phyloP scores from a whole-genome alignment of 1,140 invertebrate genomes.

The Hylaeus volcanicus region DNA sequence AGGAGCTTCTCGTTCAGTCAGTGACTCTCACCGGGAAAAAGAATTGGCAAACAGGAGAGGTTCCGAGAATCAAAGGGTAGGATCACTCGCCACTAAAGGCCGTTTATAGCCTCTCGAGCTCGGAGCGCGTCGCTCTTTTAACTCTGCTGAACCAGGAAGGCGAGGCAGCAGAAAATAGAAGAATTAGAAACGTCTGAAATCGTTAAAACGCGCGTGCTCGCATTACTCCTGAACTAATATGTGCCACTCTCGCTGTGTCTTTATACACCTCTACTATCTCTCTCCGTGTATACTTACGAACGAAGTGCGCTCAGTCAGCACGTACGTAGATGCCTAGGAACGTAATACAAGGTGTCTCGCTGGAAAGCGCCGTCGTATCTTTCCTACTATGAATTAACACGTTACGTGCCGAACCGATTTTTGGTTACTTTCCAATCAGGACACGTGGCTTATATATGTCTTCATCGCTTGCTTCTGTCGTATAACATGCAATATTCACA shows the following conservation, averaged over 20 bases:
- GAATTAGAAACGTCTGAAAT: slow-evolving; percentile 44
- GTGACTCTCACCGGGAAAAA: not conserved
- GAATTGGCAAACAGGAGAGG: slow-evolving; percentile 16
- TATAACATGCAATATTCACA: too few relatives aligned
- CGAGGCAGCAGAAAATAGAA: slow-evolving; percentile 10
- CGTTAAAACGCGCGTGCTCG: slow-evolving; percentile 43
- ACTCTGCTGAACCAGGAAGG: slow-evolving; percentile 17
- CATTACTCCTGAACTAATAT: slow-evolving; percentile 33
- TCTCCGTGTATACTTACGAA: slow-evolving; percentile 44
- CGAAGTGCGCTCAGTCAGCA: slow-evolving; percentile 20
- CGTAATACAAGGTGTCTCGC: slow-evolving; percentile 29
- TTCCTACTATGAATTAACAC: too few relatives aligned
- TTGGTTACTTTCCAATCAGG: too few relatives aligned
- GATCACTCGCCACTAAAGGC: slow-evolving; percentile 32
- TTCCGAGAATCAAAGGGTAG: slow-evolving; percentile 32
- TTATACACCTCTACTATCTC: slow-evolving; percentile 23
- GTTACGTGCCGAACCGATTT: too few relatives aligned
- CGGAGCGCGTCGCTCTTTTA: slow-evolving; percentile 3
- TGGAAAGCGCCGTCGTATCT: too few relatives aligned
- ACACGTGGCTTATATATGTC: too few relatives aligned
- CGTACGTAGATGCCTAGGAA: slow-evolving; percentile 40
- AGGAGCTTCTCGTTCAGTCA: not conserved
- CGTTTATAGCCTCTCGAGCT: slow-evolving; percentile 37
- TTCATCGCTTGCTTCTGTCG: too few relatives aligned
- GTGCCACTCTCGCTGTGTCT: slow-evolving; percentile 1